Percentiles rank a stretch among this genome's conserved stretches.
Conservation (phyloP, 2,113 vertebrate species). For the Bucco capensis region DNA sequence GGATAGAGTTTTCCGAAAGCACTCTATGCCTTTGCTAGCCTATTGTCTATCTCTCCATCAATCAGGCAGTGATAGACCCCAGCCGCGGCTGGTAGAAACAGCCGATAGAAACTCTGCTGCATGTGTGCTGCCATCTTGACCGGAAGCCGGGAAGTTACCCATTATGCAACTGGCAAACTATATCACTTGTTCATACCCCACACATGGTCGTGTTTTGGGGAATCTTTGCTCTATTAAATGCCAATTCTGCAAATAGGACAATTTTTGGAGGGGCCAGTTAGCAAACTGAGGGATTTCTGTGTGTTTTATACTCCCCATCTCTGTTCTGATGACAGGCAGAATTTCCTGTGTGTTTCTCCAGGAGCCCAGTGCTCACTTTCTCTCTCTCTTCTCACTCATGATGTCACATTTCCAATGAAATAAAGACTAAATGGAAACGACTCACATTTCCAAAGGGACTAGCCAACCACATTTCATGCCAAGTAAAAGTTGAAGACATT, state of each 20-base stretch:
- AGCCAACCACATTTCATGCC: neutral
- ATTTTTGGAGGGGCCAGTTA: neutral
- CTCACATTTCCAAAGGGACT: neutral
- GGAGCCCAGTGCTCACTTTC: accelerated
- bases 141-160: too few species aligned
- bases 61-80: too few species aligned
- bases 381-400: neutral
- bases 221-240: neutral
- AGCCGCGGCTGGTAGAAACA: too few species aligned
- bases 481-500: neutral
- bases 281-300: neutral
- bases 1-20: too few species aligned
- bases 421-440: neutral
- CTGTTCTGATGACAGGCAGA: neutral
- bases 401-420: neutral
- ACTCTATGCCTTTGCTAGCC: too few species aligned
- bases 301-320: neutral
- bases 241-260: neutral
- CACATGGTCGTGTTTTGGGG: neutral
- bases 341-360: neutral
- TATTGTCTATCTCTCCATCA: too few species aligned
- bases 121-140: too few species aligned
- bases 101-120: too few species aligned
- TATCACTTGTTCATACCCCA: neutral
- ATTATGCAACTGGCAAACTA: neutral